Evolutionary conservation across 2,113 vertebrate genomes (phyloP).

Genomic region (Eublepharis macularius): DNA sequence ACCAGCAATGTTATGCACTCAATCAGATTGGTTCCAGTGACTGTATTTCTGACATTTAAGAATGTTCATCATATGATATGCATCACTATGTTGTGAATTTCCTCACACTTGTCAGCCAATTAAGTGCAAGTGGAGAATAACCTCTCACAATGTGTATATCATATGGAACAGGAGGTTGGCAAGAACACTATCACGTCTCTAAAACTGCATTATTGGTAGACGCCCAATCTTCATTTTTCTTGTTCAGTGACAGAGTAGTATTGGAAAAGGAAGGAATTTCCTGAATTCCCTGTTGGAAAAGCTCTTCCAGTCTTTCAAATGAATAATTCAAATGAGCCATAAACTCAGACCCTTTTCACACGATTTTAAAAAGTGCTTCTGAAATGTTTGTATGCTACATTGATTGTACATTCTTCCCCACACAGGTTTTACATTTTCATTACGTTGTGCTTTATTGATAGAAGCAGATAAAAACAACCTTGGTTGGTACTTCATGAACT

Average conservation of each 20-base stretch:
- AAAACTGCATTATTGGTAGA: neutral
- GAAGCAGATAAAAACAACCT: neutral
- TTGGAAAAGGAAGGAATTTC: neutral
- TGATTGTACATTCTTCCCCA: neutral
- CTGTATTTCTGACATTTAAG: too few relatives aligned
- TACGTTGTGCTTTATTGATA: neutral
- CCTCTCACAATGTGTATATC: too few relatives aligned
- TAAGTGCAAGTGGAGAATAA: too few relatives aligned
- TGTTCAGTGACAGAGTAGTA: neutral
- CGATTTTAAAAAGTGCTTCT: neutral
- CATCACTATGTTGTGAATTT: too few relatives aligned
- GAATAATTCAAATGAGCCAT: neutral
- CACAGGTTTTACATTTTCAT: neutral
- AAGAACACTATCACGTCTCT: neutral
- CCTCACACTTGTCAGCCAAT: too few relatives aligned
- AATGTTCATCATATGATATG: too few relatives aligned
- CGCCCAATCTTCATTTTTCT: neutral
- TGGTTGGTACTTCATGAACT: neutral
- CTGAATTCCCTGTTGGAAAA: neutral
- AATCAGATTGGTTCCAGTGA: too few relatives aligned
- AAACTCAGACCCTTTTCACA: neutral
- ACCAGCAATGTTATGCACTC: neutral
- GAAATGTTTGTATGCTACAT: neutral
- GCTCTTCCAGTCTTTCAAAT: neutral
- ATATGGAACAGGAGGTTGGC: too few relatives aligned